phyloP scores from a whole-genome alignment of 2,797 vertebrate species.

The Loriculus beryllinus region DNA sequence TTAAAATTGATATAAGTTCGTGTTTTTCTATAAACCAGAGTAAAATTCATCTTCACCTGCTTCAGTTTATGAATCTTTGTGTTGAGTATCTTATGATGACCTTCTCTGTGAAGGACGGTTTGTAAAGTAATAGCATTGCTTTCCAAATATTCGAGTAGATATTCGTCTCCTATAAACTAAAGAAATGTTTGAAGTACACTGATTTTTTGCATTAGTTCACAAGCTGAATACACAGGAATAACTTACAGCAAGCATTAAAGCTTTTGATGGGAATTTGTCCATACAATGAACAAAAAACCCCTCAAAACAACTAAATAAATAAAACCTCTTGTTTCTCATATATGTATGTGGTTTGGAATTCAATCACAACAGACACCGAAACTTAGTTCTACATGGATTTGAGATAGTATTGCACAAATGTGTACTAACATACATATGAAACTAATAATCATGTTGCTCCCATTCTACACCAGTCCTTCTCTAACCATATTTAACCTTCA shows the following conservation, averaged over 20 bases:
- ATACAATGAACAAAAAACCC: not conserved
- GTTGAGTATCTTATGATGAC: not conserved
- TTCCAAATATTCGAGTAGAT: not conserved
- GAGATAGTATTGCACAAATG: not conserved
- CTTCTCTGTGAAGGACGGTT: not conserved
- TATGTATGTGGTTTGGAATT: not conserved
- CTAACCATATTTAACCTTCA: not conserved
- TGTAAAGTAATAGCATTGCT: not conserved
- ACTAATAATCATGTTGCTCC: not conserved
- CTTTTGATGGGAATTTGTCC: not conserved
- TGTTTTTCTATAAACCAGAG: not conserved
- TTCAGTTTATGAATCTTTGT: not conserved
- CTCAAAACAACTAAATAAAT: fast-evolving
- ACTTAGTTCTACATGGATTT: not conserved
- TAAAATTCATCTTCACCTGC: constrained; percentile 13
- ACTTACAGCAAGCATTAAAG: not conserved
- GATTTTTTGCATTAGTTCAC: not conserved
- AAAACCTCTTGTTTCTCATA: not conserved
- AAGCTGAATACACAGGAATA: not conserved
- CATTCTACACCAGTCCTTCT: not conserved
- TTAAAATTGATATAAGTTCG: not conserved
- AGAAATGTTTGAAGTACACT: not conserved
- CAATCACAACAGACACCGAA: not conserved
- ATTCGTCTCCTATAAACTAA: not conserved
- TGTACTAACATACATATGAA: not conserved